Base-by-base conservation (phyloP, 64 coral and sea anemone species). In the Trachythela sp. region DNA sequence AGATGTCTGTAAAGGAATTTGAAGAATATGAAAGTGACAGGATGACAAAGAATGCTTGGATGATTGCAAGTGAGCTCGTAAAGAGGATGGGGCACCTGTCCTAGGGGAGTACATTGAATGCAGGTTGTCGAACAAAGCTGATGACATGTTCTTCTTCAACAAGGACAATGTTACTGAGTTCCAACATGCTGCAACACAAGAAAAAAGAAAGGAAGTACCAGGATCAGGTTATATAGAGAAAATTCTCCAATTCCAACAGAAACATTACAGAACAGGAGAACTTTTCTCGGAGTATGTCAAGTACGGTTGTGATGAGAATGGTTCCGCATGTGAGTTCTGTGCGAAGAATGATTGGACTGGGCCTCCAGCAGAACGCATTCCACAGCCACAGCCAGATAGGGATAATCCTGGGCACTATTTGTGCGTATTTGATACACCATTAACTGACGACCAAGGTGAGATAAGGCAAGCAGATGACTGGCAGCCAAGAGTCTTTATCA, bases 71-170 rank as follows among this genome's bases (percentile, higher is more conserved):
- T 87, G 85, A 87, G 38, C 17, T 51, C 43, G 85, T 87, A 2
- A 87, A 87, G 8, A 87, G 49, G 50, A 59, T 87, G 85, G 85
- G n/a, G 85, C 85, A 54, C 85, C 85, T 14, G 85, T 87, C 18
- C 85, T 87, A 56, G 56, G 85, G 10, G 85, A 87, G 50, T 87
- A 87, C 85, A 87, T 87, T 35, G 56, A 87, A 13, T 87, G 85
- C 56, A 87, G 56, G 56, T 87, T 87, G 31, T 87, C 85, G 26
- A 37, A n/a, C 48, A 87, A 89, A 49, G 45, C 88, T 37, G 56
- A 83, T 38, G 71, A 90, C 24, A 90, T 90, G 77, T 84, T 90
- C 52, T 90, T 90, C 83, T 90, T 90, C 48, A 90, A 84, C 77
- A 32, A 90, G 83, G 88, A 84, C 14, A 20, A n/a, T 41, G 70